Evolutionary conservation across 2,888 invertebrate species (phyloP).

Genomic region (Zygaena filipendulae): DNA sequence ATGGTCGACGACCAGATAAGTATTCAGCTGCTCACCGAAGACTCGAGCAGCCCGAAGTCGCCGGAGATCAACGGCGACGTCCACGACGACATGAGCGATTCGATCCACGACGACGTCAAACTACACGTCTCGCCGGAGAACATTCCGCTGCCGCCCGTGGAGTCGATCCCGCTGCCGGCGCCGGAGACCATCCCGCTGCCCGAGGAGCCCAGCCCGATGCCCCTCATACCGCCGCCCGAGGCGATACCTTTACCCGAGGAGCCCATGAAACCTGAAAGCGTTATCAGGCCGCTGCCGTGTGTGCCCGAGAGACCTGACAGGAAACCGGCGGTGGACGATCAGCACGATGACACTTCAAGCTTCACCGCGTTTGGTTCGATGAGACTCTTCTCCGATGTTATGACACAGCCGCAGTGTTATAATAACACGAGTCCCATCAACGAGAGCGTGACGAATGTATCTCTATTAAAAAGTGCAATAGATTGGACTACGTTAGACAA

Average conservation of each 20-base stretch:
- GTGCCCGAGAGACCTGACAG: slow-evolving; percentile 31
- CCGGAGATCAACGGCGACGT: slow-evolving; percentile 46
- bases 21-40: slow-evolving; percentile 52
- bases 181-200: slow-evolving; percentile 50
- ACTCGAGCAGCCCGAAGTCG: slow-evolving; percentile 27
- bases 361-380: slow-evolving; percentile 48
- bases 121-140: slow-evolving; percentile 45
- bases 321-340: slow-evolving; percentile 11
- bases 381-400: slow-evolving; percentile 55
- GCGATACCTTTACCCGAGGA: slow-evolving; percentile 51
- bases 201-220: slow-evolving; percentile 40
- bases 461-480: slow-evolving; percentile 62
- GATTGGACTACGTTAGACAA: slow-evolving; percentile 59
- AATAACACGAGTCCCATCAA: slow-evolving; percentile 35
- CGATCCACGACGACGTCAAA: slow-evolving; percentile 32
- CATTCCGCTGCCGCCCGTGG: slow-evolving; percentile 51
- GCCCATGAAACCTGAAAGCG: slow-evolving; percentile 29
- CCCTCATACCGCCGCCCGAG: slow-evolving; percentile 38
- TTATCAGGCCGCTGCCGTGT: slow-evolving; percentile 6
- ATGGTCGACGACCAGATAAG: slow-evolving; percentile 65
- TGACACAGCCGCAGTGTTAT: slow-evolving; percentile 36
- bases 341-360: slow-evolving; percentile 15
- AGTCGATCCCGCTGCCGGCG: slow-evolving; percentile 52
- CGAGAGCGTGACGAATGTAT: slow-evolving; percentile 54
- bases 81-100: slow-evolving; percentile 36